Percentiles rank a stretch among this genome's conserved stretches.
These are phyloP conservation scores for Dicyrtoma fusca DNA, from an alignment of 2,888 invertebrate genomes.

Conservation along the genomic window DNA sequence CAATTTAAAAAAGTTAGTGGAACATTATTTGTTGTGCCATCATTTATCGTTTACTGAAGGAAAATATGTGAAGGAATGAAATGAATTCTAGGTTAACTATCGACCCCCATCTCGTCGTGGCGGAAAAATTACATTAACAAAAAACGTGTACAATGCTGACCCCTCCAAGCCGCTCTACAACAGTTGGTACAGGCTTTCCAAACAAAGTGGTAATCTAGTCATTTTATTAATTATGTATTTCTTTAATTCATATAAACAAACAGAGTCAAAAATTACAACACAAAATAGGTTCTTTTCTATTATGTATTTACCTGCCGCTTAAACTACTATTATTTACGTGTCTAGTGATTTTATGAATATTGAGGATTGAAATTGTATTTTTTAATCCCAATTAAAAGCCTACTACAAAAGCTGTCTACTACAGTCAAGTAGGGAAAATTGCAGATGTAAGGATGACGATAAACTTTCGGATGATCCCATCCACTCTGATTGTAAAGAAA, in stretches of 20 bases:
- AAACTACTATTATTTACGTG: no score
- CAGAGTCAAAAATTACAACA: no score
- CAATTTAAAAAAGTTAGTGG: no score
- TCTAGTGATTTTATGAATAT: no score
- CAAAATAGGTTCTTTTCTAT: no score
- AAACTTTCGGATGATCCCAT: constrained; percentile 44
- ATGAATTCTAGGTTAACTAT: constrained; percentile 42
- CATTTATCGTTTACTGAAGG: neutral
- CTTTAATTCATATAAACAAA: neutral
- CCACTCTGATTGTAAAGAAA: constrained; percentile 49
- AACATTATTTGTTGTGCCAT: no score
- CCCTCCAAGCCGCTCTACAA: constrained; percentile 37
- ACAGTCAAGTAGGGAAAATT: constrained; percentile 27
- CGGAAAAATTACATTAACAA: constrained; percentile 43
- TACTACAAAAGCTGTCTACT: constrained; percentile 35
- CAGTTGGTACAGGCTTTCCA: constrained; percentile 37
- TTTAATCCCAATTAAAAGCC: constrained; percentile 13
- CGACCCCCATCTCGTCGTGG: constrained; percentile 48
- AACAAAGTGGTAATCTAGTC: constrained; percentile 32
- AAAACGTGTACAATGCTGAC: constrained; percentile 49
- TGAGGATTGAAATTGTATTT: neutral
- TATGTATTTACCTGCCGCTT: no score
- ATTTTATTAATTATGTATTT: constrained; percentile 6
- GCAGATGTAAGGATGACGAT: constrained; percentile 41
- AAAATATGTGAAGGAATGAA: no score